Base-by-base conservation (phyloP, 2,888 invertebrate species). In the Maniola hyperantus region DNA sequence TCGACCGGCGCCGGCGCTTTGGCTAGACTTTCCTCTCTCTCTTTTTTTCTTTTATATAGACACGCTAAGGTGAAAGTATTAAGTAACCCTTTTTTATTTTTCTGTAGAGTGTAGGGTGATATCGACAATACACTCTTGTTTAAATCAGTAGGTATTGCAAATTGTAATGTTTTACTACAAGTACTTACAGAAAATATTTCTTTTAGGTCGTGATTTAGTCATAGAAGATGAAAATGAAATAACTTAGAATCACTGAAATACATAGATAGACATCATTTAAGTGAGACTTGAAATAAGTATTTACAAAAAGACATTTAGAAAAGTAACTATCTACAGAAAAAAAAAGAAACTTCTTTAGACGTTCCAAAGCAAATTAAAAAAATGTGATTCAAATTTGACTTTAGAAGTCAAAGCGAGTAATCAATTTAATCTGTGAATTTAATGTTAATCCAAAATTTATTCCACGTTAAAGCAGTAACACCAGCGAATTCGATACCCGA, bases 1-100 rank as follows among this genome's bases (percentile, higher is more conserved):
- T 73, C 76, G 75, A 79, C 80, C 84, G 87, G 86, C 89, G 82
- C 82, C 80, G 76, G 79, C 78, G 79, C 77, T 64, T 53, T 26
- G 44, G 46, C 64, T 62, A 66, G 62, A 61, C 65, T 65, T 57
- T 64, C 53, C 48, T 57, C 62, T 68, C 61, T 53, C 55, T 36
- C 39, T 55, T 55, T 71, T n/a, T 68, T 66, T 66, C 68, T 71
- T 65, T 65, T 59, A 50, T 59, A 68, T 69, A 61, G 57, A 58
- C 64, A 67, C 67, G 65, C 66, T 71, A 64, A 58, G 67, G 67
- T 60, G 71, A 69, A 71, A 64, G 67, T 67, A 64, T 63, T 53
- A 71, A 60, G 64, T 67, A 63, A 66, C 44, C 53, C 58, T 51
- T 70, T 48, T 64, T 59, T 44, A 15, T 64, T 36, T 20, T 57